Percentiles rank a stretch among this genome's conserved stretches.
phyloP scores from a whole-genome alignment of 2,888 invertebrate species.

The Prenolepis imparis region DNA sequence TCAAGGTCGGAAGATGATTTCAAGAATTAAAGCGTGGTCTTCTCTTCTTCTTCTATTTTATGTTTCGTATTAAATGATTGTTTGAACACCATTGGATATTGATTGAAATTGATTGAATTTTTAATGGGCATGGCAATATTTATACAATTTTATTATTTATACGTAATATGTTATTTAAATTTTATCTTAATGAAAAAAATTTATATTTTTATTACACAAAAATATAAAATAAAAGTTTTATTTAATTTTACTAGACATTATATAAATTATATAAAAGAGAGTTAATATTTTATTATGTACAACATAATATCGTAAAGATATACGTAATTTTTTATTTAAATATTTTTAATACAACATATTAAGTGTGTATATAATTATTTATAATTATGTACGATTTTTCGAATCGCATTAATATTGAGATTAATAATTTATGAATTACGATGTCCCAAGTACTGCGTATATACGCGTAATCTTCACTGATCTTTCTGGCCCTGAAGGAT shows the following conservation, averaged over 20 bases:
- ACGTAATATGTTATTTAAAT: not conserved
- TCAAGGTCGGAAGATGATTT: slow-evolving; percentile 84
- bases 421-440: slow-evolving; percentile 3
- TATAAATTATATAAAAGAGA: not conserved
- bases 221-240: not conserved
- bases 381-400: not conserved
- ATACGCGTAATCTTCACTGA: slow-evolving; percentile 11
- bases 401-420: not conserved
- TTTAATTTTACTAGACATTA: not conserved
- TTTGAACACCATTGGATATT: not conserved
- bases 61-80: not conserved
- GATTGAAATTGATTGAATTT: not conserved
- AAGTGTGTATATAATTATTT: not conserved
- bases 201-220: not conserved
- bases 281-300: not conserved
- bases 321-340: not conserved
- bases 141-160: not conserved
- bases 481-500: slow-evolving; percentile 1
- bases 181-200: not conserved
- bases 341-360: not conserved
- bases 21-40: slow-evolving; percentile 60
- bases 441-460: not conserved
- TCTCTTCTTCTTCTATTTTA: not conserved
- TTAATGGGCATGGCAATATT: not conserved
- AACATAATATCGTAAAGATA: not conserved